Conservation (phyloP, 2,113 vertebrate genomes). For the Pterocles burchelli region DNA sequence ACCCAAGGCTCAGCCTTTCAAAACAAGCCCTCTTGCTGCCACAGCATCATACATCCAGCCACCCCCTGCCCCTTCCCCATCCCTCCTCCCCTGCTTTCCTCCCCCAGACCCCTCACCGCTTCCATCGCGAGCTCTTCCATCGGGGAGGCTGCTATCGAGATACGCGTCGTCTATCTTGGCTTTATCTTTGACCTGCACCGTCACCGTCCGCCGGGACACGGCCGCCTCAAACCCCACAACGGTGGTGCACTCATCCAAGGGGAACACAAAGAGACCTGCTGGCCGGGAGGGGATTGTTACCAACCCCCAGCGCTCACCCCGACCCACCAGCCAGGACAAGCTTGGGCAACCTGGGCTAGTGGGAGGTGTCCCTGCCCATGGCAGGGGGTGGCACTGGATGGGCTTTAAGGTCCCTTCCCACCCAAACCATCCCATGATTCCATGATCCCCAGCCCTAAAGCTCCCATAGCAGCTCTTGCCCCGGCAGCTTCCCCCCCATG, state of each 20-base stretch:
- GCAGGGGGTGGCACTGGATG: no score
- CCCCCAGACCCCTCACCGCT: constrained; percentile 74
- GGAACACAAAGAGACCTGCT: constrained; percentile 92
- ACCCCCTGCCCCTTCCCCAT: not conserved
- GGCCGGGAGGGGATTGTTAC: not conserved
- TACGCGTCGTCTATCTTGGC: constrained; percentile 83
- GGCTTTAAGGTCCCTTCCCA: no score
- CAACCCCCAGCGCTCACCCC: not conserved
- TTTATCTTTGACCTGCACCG: constrained; percentile 94
- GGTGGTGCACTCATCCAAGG: constrained; percentile 86
- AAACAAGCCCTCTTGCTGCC: not conserved
- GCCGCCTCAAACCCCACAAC: constrained; percentile 93
- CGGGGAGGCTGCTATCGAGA: constrained; percentile 61
- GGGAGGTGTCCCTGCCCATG: no score
- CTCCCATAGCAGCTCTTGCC: not conserved
- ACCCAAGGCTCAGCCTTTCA: not conserved
- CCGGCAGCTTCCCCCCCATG: not conserved
- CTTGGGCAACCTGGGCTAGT: not conserved
- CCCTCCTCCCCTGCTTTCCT: not conserved
- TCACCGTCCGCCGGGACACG: constrained; percentile 82
- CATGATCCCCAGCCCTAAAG: not conserved
- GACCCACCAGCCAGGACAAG: not conserved
- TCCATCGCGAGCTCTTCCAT: constrained; percentile 58
- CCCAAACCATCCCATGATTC: no score
- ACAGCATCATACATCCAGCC: not conserved